phyloP scores from a whole-genome alignment of 2,113 vertebrate species.

The Corythoichthys haematopterus region DNA sequence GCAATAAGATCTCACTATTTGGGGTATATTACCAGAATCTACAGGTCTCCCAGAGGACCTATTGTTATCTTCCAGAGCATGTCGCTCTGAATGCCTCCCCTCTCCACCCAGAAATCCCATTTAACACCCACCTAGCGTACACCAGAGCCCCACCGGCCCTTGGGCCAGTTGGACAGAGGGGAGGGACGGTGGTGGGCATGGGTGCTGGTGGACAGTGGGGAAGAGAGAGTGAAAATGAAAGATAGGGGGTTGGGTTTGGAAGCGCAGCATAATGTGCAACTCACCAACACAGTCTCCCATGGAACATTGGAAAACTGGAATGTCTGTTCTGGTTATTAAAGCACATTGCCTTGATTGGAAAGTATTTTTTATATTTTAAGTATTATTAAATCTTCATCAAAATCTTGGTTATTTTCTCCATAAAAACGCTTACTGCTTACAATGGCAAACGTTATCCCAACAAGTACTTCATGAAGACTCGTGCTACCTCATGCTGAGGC shows the following conservation, averaged over 20 bases:
- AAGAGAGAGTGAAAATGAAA: constrained; percentile 45
- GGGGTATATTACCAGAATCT: constrained; percentile 58
- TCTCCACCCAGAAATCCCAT: constrained; percentile 52
- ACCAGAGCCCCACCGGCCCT: constrained; percentile 58
- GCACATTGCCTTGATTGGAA: constrained; percentile 27
- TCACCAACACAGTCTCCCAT: constrained; percentile 68
- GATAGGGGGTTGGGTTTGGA: constrained; percentile 48
- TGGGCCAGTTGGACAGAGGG: constrained; percentile 51
- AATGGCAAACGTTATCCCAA: neutral
- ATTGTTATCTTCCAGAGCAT: constrained; percentile 68
- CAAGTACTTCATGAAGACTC: constrained; percentile 36
- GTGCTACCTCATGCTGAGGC: constrained; percentile 50
- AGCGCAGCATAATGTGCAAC: constrained; percentile 62
- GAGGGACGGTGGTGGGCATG: constrained; percentile 19
- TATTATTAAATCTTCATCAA: neutral
- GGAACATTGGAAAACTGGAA: constrained; percentile 74
- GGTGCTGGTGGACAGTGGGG: constrained; percentile 49
- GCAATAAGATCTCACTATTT: constrained; percentile 48
- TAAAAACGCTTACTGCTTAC: neutral
- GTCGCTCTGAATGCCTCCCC: constrained; percentile 62
- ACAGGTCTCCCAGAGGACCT: constrained; percentile 73
- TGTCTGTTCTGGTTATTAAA: constrained; percentile 68
- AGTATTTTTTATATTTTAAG: constrained; percentile 3
- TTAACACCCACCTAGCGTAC: constrained; percentile 55
- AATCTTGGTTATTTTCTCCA: neutral